Evolutionary conservation across 2,888 invertebrate species (phyloP), one percentile per base, ranked within the genome.

Genomic region (Apamea sordens): DNA sequence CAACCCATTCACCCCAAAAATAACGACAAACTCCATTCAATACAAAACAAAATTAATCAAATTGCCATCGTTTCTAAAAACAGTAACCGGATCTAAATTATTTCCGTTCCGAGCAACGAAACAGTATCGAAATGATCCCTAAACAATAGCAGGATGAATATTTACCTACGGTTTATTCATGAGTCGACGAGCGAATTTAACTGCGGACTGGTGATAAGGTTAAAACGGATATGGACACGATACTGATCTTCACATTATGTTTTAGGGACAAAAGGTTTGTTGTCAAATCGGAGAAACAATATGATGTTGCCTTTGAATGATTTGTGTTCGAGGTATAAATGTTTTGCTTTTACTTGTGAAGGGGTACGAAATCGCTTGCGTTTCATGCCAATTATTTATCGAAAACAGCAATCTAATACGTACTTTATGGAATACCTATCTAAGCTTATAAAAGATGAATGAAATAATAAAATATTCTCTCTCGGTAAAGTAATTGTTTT

Each of bases 141-240:
- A 65, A 77, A 83, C 80, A 89, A 79, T 70, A 70, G 76, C 72
- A 6, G 65, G 44, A 81, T 74, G 53, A 88, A 89, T 80, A 82
- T 86, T 82, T 84, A n/a, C n/a, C n/a, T n/a, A 86, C 77, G 56
- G 79, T 82, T 80, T 84, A 89, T 89, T 87, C 83, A 87, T 73
- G 77, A 80, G 61, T 68, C 72, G 72, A 71, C 75, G 74, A 83
- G 65, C 67, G 83, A 82, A 79, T 84, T 83, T 78, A 84, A 78
- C 88, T 87, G 89, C 69, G 63, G 72, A 73, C 79, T 28, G 47
- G 50, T 64, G 90, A 89, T 89, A 90, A 82, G 80, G 75, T 64
- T 64, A 71, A 44, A 79, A 81, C 78, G 79, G 82, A 83, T 83
- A 80, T 74, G 69, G 74, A 67, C 76, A 86, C 82, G 89, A 87